Evolutionary conservation across 2,888 invertebrate genomes (phyloP).

Genomic region (Ochropacha duplaris): DNA sequence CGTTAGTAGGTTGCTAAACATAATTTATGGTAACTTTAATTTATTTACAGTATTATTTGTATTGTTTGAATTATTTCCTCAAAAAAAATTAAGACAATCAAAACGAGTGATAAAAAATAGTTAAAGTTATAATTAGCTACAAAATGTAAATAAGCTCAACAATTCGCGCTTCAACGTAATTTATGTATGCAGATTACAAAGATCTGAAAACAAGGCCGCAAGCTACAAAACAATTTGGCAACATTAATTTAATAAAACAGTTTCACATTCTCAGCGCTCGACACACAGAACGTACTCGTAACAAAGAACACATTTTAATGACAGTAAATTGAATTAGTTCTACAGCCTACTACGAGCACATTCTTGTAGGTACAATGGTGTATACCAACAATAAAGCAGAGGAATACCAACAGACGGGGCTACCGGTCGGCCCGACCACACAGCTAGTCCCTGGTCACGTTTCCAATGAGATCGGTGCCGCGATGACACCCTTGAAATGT

Average conservation of each 20-base stretch:
- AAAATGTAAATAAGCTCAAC: neutral
- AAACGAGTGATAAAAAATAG: neutral
- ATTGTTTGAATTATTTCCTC: neutral
- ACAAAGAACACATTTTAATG: constrained; percentile 34
- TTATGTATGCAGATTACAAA: neutral
- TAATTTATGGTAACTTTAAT: too few species aligned
- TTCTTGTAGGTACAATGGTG: constrained; percentile 54
- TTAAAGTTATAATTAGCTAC: neutral
- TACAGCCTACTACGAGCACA: constrained; percentile 31
- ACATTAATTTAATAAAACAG: neutral
- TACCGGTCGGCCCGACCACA: constrained; percentile 56
- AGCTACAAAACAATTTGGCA: neutral
- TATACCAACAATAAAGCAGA: constrained; percentile 55
- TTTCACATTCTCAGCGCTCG: neutral
- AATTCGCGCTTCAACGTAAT: neutral
- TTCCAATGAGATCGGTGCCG: constrained; percentile 75
- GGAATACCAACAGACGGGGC: constrained; percentile 49
- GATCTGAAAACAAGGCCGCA: neutral
- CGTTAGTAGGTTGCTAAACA: too few species aligned
- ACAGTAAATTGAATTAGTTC: constrained; percentile 67
- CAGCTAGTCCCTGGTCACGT: constrained; percentile 72
- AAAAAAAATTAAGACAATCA: neutral
- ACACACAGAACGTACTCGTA: too few species aligned
- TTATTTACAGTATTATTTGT: neutral
- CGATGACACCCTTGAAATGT: constrained; percentile 82